These are phyloP conservation scores for Trialeurodes vaporariorum DNA, from an alignment of 1,140 invertebrate genomes.

Conservation along the genomic window DNA sequence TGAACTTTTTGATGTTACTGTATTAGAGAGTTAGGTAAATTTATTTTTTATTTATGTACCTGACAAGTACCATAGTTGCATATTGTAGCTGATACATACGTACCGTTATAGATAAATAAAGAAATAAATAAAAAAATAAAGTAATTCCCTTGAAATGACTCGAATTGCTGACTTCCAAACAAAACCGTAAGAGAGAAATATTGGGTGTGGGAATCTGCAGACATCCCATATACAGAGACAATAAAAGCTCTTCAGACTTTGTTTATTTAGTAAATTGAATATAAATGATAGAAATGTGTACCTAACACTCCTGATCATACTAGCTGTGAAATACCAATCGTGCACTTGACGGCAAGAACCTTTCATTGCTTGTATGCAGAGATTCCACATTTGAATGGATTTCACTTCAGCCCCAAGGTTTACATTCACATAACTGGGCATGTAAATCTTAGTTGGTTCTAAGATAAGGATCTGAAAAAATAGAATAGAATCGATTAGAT, in stretches of 20 bases:
- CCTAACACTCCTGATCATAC: conserved; percentile 85
- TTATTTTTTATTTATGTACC: too few relatives aligned
- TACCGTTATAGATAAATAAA: too few relatives aligned
- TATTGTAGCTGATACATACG: too few relatives aligned
- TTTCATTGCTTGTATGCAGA: conserved; percentile 64
- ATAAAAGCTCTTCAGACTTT: conserved; percentile 5
- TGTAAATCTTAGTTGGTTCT: conserved; percentile 83
- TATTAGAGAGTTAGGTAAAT: too few relatives aligned
- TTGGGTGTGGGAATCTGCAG: too few relatives aligned
- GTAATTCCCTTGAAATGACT: too few relatives aligned
- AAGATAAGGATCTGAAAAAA: conserved; percentile 63
- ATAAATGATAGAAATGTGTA: conserved; percentile 25
- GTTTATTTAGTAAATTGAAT: conserved; percentile 4
- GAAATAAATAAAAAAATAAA: too few relatives aligned
- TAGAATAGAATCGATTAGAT: too few relatives aligned
- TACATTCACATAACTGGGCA: conserved; percentile 91
- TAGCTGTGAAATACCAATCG: conserved; percentile 84
- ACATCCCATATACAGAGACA: not conserved
- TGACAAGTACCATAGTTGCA: too few relatives aligned
- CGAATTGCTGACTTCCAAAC: too few relatives aligned
- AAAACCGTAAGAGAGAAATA: too few relatives aligned
- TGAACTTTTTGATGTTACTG: too few relatives aligned
- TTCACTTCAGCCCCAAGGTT: conserved; percentile 88
- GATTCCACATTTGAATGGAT: conserved; percentile 75
- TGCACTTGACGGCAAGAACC: conserved; percentile 72